Percentiles rank a stretch among this genome's conserved stretches.
These are phyloP conservation scores for Hemiprocne comata DNA, from an alignment of 2,113 vertebrate genomes.

Conservation along the genomic window DNA sequence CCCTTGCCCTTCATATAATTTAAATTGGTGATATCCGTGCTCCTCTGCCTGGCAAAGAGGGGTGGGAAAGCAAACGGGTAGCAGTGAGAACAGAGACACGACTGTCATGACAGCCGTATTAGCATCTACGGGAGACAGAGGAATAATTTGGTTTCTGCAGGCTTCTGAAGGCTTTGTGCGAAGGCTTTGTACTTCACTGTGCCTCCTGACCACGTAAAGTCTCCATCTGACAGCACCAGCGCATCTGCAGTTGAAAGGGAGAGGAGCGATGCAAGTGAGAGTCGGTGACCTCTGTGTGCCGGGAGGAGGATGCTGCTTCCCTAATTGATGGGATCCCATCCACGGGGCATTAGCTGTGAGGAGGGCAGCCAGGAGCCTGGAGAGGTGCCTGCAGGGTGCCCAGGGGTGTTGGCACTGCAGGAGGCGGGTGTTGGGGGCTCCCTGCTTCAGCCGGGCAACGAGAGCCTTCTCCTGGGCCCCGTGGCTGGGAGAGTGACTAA, in stretches of 20 bases:
- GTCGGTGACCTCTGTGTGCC: neutral
- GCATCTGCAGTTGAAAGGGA: neutral
- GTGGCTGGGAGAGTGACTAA: neutral
- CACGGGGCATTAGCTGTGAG: accelerated
- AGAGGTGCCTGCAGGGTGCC: neutral
- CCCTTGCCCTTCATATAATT: neutral
- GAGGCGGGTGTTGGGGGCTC: accelerated
- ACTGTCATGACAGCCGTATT: neutral
- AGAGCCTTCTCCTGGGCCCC: neutral
- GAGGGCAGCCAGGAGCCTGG: accelerated
- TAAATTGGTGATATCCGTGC: neutral
- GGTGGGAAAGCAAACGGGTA: neutral
- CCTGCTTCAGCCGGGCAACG: neutral
- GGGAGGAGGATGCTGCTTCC: neutral
- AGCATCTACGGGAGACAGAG: slow-evolving; percentile 13
- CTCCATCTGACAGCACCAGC: neutral
- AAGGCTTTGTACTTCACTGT: neutral
- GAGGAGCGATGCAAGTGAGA: neutral
- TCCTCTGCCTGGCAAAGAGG: neutral
- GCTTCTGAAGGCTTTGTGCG: neutral
- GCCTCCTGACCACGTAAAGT: neutral
- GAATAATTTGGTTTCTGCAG: neutral
- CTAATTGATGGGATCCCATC: accelerated
- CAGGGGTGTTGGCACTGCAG: accelerated
- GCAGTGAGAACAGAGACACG: neutral